Evolutionary conservation across 64 coral and sea anemone species (phyloP), one percentile per base, ranked within the genome.

Genomic region (Cladopsammia gracilis): DNA sequence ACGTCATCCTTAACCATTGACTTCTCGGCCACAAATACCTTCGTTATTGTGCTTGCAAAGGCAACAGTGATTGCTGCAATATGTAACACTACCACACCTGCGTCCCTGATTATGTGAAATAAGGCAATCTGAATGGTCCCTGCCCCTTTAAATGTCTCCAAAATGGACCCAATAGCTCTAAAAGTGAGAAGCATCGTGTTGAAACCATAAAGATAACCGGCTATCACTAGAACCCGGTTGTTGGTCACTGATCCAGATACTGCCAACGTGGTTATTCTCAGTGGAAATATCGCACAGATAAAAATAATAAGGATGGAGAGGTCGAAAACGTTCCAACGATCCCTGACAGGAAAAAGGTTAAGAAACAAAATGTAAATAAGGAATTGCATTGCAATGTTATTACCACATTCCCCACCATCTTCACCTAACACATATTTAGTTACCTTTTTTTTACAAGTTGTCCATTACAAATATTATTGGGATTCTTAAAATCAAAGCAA

Each of bases 261-360:
- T 0, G 48, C 51, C 87, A 73, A 89, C 5, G 73, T 66, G 6
- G 75, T 20, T 10, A 89, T 22, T 69, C 87, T 50, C 15, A 89
- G 20, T 10, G 58, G 57, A 25, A 77, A 43, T 43, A 89, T 78
- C 7, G 18, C 12, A 19, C 10, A 3, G 16, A 77, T 10, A 71
- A 43, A 89, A 4, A 68, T 25, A 20, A 78, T 7, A 16, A 89
- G 73, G 10, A 47, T 78, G 44, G 56, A 20, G 22, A 78, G 7
- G 48, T 89, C 87, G 10, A 89, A 52, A 9, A 62, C 71, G 61
- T 89, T 89, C 87, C 87, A 89, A 42, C 87, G 69, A 71, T 89
- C 87, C 9, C 87, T 89, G 58, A 24, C 53, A 53, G 19, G 49
- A 52, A 16, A 62, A 62, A 11, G 52, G 11, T 0, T 7, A 6